Percentiles rank a stretch among this genome's conserved stretches.
These are phyloP conservation scores for Andrena fulva DNA, from an alignment of 2,888 invertebrate genomes.

Conservation along the genomic window DNA sequence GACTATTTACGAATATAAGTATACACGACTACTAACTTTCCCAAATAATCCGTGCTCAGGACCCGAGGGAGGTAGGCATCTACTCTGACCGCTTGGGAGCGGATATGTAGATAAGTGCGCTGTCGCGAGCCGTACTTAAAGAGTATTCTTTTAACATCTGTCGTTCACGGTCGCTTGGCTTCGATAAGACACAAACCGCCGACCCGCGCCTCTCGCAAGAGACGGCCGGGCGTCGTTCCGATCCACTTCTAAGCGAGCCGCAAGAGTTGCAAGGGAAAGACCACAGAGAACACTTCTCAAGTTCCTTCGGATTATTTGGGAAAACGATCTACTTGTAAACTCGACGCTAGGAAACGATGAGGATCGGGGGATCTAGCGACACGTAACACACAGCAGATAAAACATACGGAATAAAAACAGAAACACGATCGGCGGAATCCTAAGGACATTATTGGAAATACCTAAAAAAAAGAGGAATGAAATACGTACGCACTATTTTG, in stretches of 20 bases:
- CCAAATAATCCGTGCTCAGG: slow-evolving; percentile 52
- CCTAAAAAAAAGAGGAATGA: slow-evolving; percentile 59
- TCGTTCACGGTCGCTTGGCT: slow-evolving; percentile 27
- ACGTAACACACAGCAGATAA: slow-evolving; percentile 24
- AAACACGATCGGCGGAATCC: slow-evolving; percentile 34
- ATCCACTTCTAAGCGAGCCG: slow-evolving; percentile 59
- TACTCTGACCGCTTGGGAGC: slow-evolving; percentile 1
- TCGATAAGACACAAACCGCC: slow-evolving; percentile 2
- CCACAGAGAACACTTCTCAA: slow-evolving; percentile 80
- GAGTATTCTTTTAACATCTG: slow-evolving; percentile 65
- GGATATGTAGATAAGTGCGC: slow-evolving; percentile 24
- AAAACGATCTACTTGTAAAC: slow-evolving; percentile 70
- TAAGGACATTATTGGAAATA: slow-evolving; percentile 38
- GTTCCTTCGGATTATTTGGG: slow-evolving; percentile 75
- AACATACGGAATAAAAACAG: slow-evolving; percentile 23
- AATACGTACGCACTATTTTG: slow-evolving; percentile 57
- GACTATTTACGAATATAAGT: slow-evolving; percentile 79
- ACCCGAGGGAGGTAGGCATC: neutral
- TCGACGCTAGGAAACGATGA: slow-evolving; percentile 76
- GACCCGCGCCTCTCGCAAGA: too few species aligned
- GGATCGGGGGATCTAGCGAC: slow-evolving; percentile 50
- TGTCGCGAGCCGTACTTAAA: slow-evolving; percentile 62
- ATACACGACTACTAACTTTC: slow-evolving; percentile 48
- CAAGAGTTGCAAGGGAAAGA: slow-evolving; percentile 79
- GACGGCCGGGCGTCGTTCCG: slow-evolving; percentile 4